Percentiles rank a stretch among this genome's conserved stretches.
These are phyloP conservation scores for Entomobrya multifasciata DNA, from an alignment of 2,888 invertebrate species.

Conservation along the genomic window DNA sequence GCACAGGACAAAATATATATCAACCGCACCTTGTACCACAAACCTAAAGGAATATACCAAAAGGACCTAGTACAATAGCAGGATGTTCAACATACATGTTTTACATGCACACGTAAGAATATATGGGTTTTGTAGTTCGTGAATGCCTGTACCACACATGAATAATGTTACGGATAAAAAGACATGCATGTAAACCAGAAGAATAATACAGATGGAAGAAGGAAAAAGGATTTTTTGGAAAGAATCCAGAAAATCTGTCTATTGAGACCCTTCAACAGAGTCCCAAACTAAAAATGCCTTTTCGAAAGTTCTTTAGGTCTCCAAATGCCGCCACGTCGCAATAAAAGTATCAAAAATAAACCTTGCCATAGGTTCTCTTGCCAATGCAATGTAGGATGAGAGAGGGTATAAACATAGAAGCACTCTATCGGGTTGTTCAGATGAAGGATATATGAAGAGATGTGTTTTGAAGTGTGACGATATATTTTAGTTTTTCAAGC, in stretches of 20 bases:
- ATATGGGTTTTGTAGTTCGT: no score
- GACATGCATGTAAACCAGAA: conserved; percentile 6
- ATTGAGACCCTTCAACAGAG: conserved; percentile 61
- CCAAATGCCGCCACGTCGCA: conserved; percentile 65
- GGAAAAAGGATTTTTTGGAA: conserved; percentile 63
- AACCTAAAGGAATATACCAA: neutral
- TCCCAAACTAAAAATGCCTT: conserved; percentile 46
- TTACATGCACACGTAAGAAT: no score
- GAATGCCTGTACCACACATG: neutral
- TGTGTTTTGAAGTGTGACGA: conserved; percentile 24
- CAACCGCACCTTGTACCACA: neutral
- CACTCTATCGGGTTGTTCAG: neutral
- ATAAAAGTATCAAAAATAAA: conserved; percentile 72
- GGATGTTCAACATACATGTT: neutral
- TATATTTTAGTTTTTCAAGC: conserved; percentile 14
- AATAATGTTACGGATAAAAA: neutral
- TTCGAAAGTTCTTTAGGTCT: conserved; percentile 57
- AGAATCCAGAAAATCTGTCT: conserved; percentile 70
- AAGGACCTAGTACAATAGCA: no score
- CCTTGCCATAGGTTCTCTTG: conserved; percentile 10
- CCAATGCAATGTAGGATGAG: neutral
- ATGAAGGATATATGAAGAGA: neutral
- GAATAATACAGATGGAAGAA: conserved; percentile 12
- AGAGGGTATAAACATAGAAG: neutral
- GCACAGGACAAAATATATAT: neutral